Base-by-base conservation (phyloP, 2,888 invertebrate species). In the Cryptus viduatorius region DNA sequence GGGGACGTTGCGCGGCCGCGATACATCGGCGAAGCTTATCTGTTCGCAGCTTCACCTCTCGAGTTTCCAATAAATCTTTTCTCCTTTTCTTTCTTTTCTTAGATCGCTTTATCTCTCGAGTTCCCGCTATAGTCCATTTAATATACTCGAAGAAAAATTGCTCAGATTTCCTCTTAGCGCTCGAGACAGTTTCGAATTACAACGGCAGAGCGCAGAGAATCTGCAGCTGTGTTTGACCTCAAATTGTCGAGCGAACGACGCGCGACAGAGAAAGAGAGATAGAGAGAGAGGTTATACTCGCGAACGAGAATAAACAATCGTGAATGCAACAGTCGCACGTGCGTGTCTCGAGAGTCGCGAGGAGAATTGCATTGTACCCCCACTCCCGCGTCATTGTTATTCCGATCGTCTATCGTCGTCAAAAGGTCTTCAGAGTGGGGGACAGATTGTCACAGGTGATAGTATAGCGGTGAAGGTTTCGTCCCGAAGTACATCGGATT, bases 271-370 rank as follows among this genome's bases (percentile, higher is more conserved):
- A 16, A 19, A 48, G 48, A 53, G 53, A 53, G 53, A 24, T 1
- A 24, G 24, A 56, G 19, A 24, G 56, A 19, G 37, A 2, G 37
- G 8, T 37, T 61, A 29, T 24, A 46, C 31, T 61, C 61, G 73
- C 31, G 59, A 64, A 61, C 61, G 73, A 73, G 61, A 73, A 73
- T 73, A 61, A 73, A 73, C 59, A 73, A 61, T 73, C 61, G 73
- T 48, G 46, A 64, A 64, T 31, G 19, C 46, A 16, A 46, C 59
- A 46, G 61, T 56, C 19, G 64, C 73, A 75, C 73, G 73, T 75
- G 73, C 73, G 46, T 64, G 24, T 59, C 72, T 29, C 29, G 29
- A 46, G 61, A 12, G 73, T 14, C 44, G 46, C 0, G 5, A 24
- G 44, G 4, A 12, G 72, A 42, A 61, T 61, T 8, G 61, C 61